phyloP scores from a whole-genome alignment of 2,113 vertebrate species.

The Aptenodytes patagonicus region DNA sequence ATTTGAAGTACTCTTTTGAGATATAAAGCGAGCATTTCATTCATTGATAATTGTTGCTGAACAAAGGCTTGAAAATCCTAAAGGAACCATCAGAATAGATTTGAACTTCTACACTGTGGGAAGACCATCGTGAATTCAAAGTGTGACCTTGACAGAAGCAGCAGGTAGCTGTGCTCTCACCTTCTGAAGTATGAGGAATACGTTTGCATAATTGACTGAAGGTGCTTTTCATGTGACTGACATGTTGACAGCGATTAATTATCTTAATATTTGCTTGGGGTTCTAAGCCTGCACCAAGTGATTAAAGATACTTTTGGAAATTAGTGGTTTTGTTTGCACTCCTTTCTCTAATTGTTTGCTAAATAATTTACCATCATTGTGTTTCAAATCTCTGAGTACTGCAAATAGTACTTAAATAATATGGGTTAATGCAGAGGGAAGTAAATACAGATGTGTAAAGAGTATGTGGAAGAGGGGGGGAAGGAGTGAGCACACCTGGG shows the following conservation, averaged over 20 bases:
- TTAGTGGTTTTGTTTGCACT: constrained; percentile 65
- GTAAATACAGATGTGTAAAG: background rate
- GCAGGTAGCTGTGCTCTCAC: background rate
- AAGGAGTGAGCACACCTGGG: background rate
- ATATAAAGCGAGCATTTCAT: background rate
- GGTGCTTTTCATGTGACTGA: constrained; percentile 61
- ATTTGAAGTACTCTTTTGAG: constrained; percentile 43
- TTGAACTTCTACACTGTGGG: constrained; percentile 11
- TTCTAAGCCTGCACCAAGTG: constrained; percentile 26
- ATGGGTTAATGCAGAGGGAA: background rate
- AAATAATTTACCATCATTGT: constrained; percentile 59
- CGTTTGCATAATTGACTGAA: constrained; percentile 51
- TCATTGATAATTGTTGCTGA: constrained; percentile 23
- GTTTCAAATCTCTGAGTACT: constrained; percentile 8
- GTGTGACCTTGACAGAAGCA: constrained; percentile 68
- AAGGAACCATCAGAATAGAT: constrained; percentile 33
- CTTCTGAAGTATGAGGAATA: background rate
- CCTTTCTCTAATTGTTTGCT: constrained; percentile 63
- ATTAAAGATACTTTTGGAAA: constrained; percentile 73
- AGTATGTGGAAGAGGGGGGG: background rate
- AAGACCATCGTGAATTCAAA: constrained; percentile 37
- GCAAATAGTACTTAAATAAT: background rate
- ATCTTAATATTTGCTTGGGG: constrained; percentile 75
- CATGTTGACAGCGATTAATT: constrained; percentile 74
- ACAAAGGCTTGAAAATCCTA: constrained; percentile 35